Conservation (phyloP, 2,797 vertebrate genomes). For the Crenichthys baileyi region DNA sequence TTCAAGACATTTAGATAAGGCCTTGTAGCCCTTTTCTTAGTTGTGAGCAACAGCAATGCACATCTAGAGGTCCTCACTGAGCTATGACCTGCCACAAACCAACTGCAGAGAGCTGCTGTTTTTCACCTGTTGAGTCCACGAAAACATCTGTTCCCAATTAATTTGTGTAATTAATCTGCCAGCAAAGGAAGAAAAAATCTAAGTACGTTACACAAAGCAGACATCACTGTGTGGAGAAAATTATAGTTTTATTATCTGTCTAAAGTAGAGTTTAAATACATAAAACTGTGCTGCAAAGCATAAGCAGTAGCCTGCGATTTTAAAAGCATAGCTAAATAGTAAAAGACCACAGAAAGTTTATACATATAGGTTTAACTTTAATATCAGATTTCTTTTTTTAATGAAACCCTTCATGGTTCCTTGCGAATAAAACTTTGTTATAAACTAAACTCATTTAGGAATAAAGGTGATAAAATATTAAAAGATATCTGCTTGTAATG, state of each 20-base stretch:
- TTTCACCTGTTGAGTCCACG: background rate
- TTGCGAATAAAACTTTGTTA: background rate
- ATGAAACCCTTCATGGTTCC: background rate
- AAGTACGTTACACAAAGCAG: background rate
- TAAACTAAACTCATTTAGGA: background rate
- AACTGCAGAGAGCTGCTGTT: background rate
- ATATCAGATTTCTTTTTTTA: background rate
- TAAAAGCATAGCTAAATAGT: background rate
- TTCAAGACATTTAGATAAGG: background rate
- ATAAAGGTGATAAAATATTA: background rate
- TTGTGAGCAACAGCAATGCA: background rate
- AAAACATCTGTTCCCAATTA: background rate
- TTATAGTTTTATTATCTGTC: background rate
- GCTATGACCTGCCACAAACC: background rate
- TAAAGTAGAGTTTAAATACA: background rate
- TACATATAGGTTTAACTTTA: background rate
- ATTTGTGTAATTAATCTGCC: background rate
- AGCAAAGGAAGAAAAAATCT: background rate
- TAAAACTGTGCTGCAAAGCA: background rate
- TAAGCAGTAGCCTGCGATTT: background rate
- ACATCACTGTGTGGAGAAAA: background rate
- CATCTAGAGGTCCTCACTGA: background rate
- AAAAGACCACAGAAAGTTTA: constrained; percentile 35
- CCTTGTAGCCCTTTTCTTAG: background rate
- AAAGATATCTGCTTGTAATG: background rate